phyloP scores from a whole-genome alignment of 1,140 invertebrate species.

The Rhopalosiphum padi region DNA sequence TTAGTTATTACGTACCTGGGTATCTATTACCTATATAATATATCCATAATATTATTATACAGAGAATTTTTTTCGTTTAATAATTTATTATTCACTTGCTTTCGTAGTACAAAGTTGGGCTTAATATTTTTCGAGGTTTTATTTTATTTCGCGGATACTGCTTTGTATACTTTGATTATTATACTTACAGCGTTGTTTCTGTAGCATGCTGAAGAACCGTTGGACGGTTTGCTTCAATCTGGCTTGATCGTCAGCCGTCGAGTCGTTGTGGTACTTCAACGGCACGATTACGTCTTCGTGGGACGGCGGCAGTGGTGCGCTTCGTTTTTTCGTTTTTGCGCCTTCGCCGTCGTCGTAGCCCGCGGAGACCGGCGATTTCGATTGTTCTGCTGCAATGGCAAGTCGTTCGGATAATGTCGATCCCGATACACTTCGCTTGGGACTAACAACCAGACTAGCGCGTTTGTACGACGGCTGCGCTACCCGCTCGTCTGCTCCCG shows the following conservation, averaged over 20 bases:
- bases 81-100: background rate
- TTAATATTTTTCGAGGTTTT: background rate
- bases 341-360: background rate
- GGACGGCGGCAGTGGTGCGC: background rate
- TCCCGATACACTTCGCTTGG: background rate
- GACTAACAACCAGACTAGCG: too few relatives aligned
- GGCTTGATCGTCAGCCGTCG: slow-evolving; percentile 18
- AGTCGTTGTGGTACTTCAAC: slow-evolving; percentile 31
- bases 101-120: background rate
- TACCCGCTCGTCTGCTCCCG: background rate
- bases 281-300: background rate
- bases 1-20: too few relatives aligned
- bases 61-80: background rate
- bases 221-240: slow-evolving; percentile 45
- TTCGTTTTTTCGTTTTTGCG: background rate
- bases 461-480: background rate
- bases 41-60: background rate
- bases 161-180: background rate
- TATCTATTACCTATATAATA: background rate
- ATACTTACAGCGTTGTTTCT: slow-evolving; percentile 20
- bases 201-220: slow-evolving; percentile 45
- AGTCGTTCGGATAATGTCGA: too few relatives aligned
- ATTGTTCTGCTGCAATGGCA: too few relatives aligned
- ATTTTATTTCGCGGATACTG: background rate
- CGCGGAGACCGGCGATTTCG: too few relatives aligned